Evolutionary conservation across 2,797 vertebrate genomes (phyloP), one percentile per base, ranked within the genome.

Genomic region (Sparus aurata): DNA sequence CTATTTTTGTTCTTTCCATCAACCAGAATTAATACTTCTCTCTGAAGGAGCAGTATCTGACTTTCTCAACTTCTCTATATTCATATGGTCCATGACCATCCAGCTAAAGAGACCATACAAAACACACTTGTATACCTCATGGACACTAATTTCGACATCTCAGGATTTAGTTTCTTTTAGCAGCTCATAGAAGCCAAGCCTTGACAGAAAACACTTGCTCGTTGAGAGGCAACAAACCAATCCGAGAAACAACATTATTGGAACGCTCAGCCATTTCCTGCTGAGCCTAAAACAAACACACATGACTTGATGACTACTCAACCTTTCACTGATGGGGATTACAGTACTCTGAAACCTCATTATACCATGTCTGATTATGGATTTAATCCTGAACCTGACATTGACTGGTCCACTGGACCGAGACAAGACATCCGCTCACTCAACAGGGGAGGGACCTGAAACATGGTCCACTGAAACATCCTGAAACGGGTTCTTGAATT

Each of bases 261-360:
- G 63, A 83, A 55, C 70, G 22, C 20, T 71, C 58, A 61, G 54
- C 62, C 46, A 8, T 59, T 77, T 78, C 80, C 69, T 3, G 5
- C 80, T 76, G 86, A 84, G 80, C 53, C 65, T 82, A 78, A 90
- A 89, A 84, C 77, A 82, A 90, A 90, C 87, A 87, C 77, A 64
- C 27, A 38, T 87, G 84, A 86, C 80, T 69, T n/a, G 1, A 62
- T 81, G 68, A 84, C 73, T 78, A 68, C 65, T 85, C 81, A 82
- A 66, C 34, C 77, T 70, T 82, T 67, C 53, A 57, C 80, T 80
- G 58, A 46, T 68, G 77, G 30, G 50, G 60, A 85, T 86, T 85
- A 84, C 67, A 46, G 78, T 69, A 43, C 74, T 61, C 55, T 87
- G 75, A 90, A 88, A 86, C 82, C 88, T 88, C 84, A 91, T 87